Evolutionary conservation across 2,797 vertebrate species (phyloP).

Genomic region (Sylvia borin): DNA sequence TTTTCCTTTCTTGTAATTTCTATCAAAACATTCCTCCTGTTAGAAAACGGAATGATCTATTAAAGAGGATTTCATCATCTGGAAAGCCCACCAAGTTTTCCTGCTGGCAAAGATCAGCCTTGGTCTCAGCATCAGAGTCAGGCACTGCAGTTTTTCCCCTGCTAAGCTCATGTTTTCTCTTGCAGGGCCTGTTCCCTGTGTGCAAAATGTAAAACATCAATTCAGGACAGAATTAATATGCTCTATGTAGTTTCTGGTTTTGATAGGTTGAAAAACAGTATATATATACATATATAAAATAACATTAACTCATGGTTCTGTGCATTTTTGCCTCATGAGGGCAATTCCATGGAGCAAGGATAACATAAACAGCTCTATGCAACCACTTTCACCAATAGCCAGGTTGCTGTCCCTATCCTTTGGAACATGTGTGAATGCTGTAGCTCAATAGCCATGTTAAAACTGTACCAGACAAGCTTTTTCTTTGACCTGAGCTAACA

Average conservation of each 20-base stretch:
- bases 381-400: neutral
- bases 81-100: neutral
- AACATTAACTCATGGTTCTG: neutral
- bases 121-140: neutral
- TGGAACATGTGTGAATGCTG: neutral
- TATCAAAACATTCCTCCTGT: neutral
- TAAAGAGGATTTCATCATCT: neutral
- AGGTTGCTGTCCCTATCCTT: neutral
- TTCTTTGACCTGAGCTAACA: neutral
- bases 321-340: accelerated
- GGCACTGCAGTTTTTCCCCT: neutral
- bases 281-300: neutral
- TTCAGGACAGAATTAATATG: neutral
- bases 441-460: neutral
- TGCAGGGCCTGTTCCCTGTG: neutral
- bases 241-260: neutral
- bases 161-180: neutral
- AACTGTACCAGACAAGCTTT: neutral
- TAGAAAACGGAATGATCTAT: neutral
- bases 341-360: neutral
- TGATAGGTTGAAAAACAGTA: neutral
- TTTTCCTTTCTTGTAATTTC: neutral
- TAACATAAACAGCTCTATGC: neutral
- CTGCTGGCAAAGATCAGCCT: neutral
- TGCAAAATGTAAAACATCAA: neutral